Evolutionary conservation across 1,140 invertebrate genomes (phyloP).

Genomic region (Zaprionus kolodkinae): DNA sequence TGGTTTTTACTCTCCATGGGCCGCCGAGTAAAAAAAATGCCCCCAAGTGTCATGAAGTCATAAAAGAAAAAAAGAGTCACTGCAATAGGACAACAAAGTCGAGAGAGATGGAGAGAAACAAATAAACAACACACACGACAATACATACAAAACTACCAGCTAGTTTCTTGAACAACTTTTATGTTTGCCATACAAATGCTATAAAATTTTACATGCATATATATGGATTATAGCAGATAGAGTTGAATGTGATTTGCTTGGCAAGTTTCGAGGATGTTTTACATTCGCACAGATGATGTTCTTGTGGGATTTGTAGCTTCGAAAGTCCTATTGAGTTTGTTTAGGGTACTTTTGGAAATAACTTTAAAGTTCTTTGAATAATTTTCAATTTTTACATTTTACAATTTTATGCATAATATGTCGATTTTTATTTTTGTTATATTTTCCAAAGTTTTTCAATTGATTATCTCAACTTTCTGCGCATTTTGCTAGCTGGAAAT

Average conservation of each 20-base stretch:
- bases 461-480: not conserved
- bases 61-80: constrained; percentile 55
- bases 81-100: constrained; percentile 5
- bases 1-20: constrained; percentile 56
- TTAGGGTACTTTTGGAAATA: not conserved
- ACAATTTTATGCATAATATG: not conserved
- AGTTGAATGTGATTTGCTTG: not conserved
- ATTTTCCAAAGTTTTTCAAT: not conserved
- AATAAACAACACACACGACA: not conserved
- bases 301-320: not conserved
- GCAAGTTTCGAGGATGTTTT: not conserved
- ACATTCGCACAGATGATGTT: not conserved
- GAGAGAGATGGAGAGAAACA: not conserved
- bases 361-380: not conserved
- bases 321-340: not conserved
- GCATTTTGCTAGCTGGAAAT: constrained; percentile 55
- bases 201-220: not conserved
- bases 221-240: not conserved
- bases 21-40: constrained; percentile 47
- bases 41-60: constrained; percentile 68
- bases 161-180: constrained; percentile 1
- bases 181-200: not conserved
- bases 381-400: not conserved
- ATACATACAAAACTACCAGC: not conserved
- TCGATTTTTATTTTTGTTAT: not conserved